A percentile compares a stretch with the other conserved stretches of the same genome.
phyloP scores from a whole-genome alignment of 2,888 invertebrate species.

The Xanthia icteritia region DNA sequence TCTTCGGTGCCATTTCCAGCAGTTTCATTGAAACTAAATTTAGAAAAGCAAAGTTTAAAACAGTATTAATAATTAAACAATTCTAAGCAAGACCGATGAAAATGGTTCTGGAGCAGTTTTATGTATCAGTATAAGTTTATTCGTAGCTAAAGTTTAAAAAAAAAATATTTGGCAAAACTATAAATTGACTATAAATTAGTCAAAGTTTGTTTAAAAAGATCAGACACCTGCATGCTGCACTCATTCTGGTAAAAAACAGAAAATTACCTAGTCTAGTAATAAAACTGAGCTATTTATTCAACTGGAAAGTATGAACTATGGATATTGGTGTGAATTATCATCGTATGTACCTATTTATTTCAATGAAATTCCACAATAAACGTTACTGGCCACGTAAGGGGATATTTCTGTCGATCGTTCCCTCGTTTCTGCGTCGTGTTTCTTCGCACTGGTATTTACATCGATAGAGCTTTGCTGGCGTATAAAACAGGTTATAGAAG shows the following conservation, averaged over 20 bases:
- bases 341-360: conserved; percentile 59
- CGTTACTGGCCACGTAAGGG: conserved; percentile 79
- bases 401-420: conserved; percentile 87
- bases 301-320: conserved; percentile 37
- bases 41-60: neutral
- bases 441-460: conserved; percentile 86
- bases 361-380: conserved; percentile 74
- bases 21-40: neutral
- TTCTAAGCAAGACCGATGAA: neutral
- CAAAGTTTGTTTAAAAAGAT: conserved; percentile 32
- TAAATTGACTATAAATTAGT: conserved; percentile 19
- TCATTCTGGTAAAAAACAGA: conserved; percentile 15
- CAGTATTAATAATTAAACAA: neutral
- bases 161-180: conserved; percentile 8
- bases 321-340: conserved; percentile 39
- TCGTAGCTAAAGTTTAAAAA: neutral
- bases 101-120: neutral
- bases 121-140: neutral
- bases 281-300: conserved; percentile 31
- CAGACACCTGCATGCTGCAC: conserved; percentile 35
- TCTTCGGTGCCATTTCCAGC: neutral
- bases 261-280: conserved; percentile 17
- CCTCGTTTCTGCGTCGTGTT: conserved; percentile 85
- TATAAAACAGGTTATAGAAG: conserved; percentile 90
- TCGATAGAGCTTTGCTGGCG: conserved; percentile 81